Evolutionary conservation across 2,797 vertebrate genomes (phyloP).

Genomic region (Acrossocheilus wenchowensis): DNA sequence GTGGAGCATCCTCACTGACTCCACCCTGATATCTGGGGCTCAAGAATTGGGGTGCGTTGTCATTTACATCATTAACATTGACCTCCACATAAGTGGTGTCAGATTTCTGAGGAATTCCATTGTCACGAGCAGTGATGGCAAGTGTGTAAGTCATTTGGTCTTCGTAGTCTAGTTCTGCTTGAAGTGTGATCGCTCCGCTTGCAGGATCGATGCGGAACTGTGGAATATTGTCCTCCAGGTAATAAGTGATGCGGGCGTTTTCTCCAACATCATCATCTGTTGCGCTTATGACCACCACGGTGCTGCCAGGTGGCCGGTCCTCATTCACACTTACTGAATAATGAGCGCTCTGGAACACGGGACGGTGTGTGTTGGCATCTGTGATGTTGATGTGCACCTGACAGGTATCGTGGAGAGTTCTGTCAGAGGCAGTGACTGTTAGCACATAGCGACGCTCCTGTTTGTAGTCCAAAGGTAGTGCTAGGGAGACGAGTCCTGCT

Average conservation of each 20-base stretch:
- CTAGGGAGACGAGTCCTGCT: slow-evolving; percentile 89
- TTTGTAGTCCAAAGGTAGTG: slow-evolving; percentile 96
- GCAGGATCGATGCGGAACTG: slow-evolving; percentile 93
- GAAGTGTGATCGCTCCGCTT: slow-evolving; percentile 93
- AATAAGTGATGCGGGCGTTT: slow-evolving; percentile 94
- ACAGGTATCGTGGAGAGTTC: slow-evolving; percentile 94
- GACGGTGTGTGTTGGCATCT: slow-evolving; percentile 95
- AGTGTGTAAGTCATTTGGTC: slow-evolving; percentile 97
- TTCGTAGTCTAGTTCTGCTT: slow-evolving; percentile 94
- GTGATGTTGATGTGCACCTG: slow-evolving; percentile 97
- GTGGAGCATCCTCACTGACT: slow-evolving; percentile 93
- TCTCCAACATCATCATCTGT: slow-evolving; percentile 96
- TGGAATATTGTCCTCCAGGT: slow-evolving; percentile 94
- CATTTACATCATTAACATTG: slow-evolving; percentile 96
- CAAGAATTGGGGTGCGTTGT: slow-evolving; percentile 95
- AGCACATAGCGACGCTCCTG: slow-evolving; percentile 95
- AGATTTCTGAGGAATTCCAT: slow-evolving; percentile 97
- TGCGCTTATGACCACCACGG: slow-evolving; percentile 94
- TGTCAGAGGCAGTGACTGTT: slow-evolving; percentile 94
- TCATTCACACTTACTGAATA: slow-evolving; percentile 96
- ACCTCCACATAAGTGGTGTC: slow-evolving; percentile 98
- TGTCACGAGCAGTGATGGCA: slow-evolving; percentile 96
- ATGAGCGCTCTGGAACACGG: slow-evolving; percentile 96
- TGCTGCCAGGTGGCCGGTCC: slow-evolving; percentile 91
- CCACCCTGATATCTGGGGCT: slow-evolving; percentile 92